Percentiles rank a stretch among this genome's conserved stretches.
phyloP scores from a whole-genome alignment of 2,113 vertebrate genomes.

The Chunga burmeisteri region DNA sequence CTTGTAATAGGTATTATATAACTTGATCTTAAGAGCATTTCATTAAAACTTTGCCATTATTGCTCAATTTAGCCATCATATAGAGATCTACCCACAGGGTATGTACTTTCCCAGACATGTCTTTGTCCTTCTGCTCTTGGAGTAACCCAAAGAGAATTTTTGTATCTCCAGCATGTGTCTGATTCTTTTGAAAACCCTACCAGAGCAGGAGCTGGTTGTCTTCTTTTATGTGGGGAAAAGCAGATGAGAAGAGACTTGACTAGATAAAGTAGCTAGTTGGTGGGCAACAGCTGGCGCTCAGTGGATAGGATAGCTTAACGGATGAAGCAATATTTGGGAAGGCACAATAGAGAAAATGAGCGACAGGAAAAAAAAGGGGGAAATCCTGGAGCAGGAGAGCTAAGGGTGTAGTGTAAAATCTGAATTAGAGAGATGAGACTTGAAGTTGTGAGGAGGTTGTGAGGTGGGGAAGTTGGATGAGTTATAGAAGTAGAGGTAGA shows the following conservation, averaged over 20 bases:
- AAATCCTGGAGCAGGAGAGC: not conserved
- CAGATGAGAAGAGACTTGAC: not conserved
- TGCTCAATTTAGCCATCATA: constrained; percentile 25
- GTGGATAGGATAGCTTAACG: not conserved
- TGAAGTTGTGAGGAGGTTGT: not conserved
- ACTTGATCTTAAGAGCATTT: not conserved
- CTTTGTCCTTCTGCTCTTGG: constrained; percentile 43
- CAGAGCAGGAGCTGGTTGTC: not conserved
- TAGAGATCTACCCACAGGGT: constrained; percentile 29
- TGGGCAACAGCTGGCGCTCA: not conserved
- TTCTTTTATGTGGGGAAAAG: not conserved
- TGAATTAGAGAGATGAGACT: not conserved
- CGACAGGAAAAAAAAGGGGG: not conserved
- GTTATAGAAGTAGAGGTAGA: not conserved
- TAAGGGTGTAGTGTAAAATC: not conserved
- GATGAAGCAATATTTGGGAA: not conserved
- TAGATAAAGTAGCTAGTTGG: not conserved
- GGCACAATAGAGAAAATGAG: not conserved
- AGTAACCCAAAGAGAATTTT: not conserved
- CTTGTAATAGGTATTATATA: constrained; percentile 9
- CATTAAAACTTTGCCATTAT: constrained; percentile 16
- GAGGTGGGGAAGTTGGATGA: not conserved
- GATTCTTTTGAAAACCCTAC: not conserved
- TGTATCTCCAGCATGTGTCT: not conserved
- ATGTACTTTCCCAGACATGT: constrained; percentile 40